These are phyloP conservation scores for Anolis carolinensis DNA, from an alignment of 2,113 vertebrate species.

Conservation along the genomic window DNA sequence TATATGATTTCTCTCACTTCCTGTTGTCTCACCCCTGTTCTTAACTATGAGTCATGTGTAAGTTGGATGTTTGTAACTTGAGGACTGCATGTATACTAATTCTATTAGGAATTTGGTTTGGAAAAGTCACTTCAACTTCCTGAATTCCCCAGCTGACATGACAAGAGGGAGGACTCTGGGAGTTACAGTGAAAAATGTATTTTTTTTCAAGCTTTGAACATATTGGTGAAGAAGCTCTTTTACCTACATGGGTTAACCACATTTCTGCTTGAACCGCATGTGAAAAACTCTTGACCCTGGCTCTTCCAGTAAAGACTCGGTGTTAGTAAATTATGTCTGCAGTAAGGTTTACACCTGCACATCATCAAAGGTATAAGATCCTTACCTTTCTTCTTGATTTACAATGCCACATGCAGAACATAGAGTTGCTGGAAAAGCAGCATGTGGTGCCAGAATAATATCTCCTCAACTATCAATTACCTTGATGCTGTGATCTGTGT, in stretches of 20 bases:
- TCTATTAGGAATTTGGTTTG: no score
- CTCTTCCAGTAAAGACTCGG: background rate
- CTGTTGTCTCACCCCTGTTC: no score
- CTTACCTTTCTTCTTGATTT: background rate
- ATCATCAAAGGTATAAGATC: accelerated
- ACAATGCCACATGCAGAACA: accelerated
- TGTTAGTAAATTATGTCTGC: accelerated
- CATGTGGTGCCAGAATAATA: background rate
- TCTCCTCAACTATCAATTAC: accelerated
- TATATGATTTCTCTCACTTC: no score
- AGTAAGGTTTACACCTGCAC: accelerated
- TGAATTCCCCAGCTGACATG: background rate
- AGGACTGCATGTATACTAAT: no score
- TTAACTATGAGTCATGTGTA: no score
- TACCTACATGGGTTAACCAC: background rate
- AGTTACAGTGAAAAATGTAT: background rate
- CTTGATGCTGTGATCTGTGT: background rate
- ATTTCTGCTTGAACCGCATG: background rate
- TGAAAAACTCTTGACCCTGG: accelerated
- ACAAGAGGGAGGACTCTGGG: no score
- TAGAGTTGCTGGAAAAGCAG: accelerated
- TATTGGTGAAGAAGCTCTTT: background rate
- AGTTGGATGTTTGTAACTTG: no score
- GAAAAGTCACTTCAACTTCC: background rate
- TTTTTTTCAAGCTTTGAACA: background rate